A percentile compares a stretch with the other conserved stretches of the same genome.
These are phyloP conservation scores for Hydrotaea cyrtoneurina DNA, from an alignment of 2,888 invertebrate species.

Conservation along the genomic window DNA sequence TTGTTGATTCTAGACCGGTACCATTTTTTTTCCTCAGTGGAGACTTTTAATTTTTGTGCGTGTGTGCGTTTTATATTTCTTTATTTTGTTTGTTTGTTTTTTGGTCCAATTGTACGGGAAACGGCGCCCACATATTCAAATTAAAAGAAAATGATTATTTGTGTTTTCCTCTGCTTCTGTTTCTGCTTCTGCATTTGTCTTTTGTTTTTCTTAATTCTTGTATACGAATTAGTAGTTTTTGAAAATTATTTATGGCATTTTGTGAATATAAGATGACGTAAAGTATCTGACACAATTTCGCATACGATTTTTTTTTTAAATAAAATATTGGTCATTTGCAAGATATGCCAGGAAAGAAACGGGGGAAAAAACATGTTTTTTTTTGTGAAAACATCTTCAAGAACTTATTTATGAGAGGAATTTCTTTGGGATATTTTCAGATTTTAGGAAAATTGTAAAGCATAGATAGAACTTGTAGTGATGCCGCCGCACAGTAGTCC, in stretches of 20 bases:
- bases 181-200: constrained; percentile 23
- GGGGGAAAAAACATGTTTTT: neutral
- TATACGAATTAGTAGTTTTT: constrained; percentile 6
- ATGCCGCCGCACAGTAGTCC: too few species aligned
- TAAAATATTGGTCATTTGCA: neutral
- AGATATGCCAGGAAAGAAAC: neutral
- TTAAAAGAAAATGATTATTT: constrained; percentile 8
- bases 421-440: too few species aligned
- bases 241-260: constrained; percentile 25
- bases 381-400: too few species aligned
- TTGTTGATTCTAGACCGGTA: neutral
- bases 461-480: too few species aligned
- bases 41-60: neutral
- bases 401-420: too few species aligned
- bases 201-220: constrained; percentile 13
- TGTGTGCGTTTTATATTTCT: neutral
- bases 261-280: constrained; percentile 54
- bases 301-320: too few species aligned
- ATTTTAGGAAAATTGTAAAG: too few species aligned
- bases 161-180: neutral
- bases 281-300: constrained; percentile 57
- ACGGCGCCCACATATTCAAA: constrained; percentile 24
- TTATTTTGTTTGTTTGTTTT: constrained; percentile 47
- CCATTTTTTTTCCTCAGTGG: too few species aligned
- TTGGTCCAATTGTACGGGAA: neutral